Base-by-base conservation (phyloP, 1,140 invertebrate species). In the Brachionus angularis region DNA sequence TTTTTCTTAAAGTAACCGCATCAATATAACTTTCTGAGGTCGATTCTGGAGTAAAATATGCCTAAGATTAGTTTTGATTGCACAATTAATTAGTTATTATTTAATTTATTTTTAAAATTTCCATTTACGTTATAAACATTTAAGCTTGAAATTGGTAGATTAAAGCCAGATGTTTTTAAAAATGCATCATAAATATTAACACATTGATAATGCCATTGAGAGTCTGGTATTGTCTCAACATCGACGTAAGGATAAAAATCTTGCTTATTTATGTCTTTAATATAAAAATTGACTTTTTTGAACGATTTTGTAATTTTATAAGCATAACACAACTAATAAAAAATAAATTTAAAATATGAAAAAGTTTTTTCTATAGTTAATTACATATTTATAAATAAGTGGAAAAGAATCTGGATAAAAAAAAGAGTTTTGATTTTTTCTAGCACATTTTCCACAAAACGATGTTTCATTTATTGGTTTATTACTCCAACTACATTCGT, bases 371-470 rank as follows among this genome's bases (percentile, higher is more conserved):
- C 1, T 34, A 5, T 34, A 33, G 18, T 42, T 12, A 16, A 5
- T 67, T 67, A 67, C 62, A 12, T 67, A 47, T 67, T 67, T 46
- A 47, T 21, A 67, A 18, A 27, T 5, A 10, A 46, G 21, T 29
- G 25, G 34, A n/a, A n/a, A n/a, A 27, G 62, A 16, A n/a, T 47
- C 14, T 29, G 21, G 12, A 16, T 67, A 12, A 10, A 10, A 14
- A 8, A 67, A 67, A 46, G 47, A 10, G 10, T 18, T 36, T 5
- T 39, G 47, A 47, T 46, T 34, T 67, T 47, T 67, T 27, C 12
- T 16, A 36, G 67, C 36, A 44, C 67, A 70, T 29, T 52, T 31
- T 14, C 67, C 67, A 70, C 67, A 70, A 70, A 70, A 70, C 21
- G 25, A 29, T 27, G 46, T 70, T 5, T 50, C 25, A 16, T 27